A percentile compares a stretch with the other conserved stretches of the same genome.
These are phyloP conservation scores for Potamarius usumacintae DNA, from an alignment of 2,113 vertebrate species.

Conservation along the genomic window DNA sequence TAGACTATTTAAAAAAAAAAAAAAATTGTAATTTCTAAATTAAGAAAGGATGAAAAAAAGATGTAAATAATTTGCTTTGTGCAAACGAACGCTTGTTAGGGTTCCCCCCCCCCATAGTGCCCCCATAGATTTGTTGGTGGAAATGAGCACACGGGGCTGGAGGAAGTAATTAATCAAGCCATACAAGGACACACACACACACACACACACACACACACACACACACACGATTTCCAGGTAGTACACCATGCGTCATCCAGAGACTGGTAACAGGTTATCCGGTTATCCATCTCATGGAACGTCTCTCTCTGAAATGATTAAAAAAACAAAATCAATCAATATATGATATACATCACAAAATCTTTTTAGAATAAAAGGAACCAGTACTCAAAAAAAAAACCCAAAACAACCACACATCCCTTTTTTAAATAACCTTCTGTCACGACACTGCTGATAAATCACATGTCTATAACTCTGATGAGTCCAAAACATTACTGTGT, in stretches of 20 bases:
- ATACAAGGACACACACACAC: constrained; percentile 43
- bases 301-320: constrained; percentile 54
- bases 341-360: neutral
- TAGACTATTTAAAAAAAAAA: constrained; percentile 12
- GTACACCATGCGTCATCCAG: constrained; percentile 34
- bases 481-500: neutral
- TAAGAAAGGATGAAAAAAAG: neutral
- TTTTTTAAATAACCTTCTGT: neutral
- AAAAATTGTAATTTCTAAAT: constrained; percentile 2
- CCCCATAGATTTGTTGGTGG: neutral
- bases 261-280: constrained; percentile 14
- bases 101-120: neutral
- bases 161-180: constrained; percentile 23
- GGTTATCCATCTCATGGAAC: constrained; percentile 42
- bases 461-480: neutral
- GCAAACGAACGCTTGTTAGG: constrained; percentile 47
- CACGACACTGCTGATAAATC: neutral
- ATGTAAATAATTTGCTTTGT: constrained; percentile 48
- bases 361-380: neutral
- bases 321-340: neutral
- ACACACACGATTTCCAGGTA: constrained; percentile 40
- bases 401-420: neutral
- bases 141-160: neutral
- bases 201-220: constrained; percentile 34
- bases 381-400: neutral